These are phyloP conservation scores for Zeus faber DNA, from an alignment of 2,113 vertebrate genomes.

Conservation along the genomic window DNA sequence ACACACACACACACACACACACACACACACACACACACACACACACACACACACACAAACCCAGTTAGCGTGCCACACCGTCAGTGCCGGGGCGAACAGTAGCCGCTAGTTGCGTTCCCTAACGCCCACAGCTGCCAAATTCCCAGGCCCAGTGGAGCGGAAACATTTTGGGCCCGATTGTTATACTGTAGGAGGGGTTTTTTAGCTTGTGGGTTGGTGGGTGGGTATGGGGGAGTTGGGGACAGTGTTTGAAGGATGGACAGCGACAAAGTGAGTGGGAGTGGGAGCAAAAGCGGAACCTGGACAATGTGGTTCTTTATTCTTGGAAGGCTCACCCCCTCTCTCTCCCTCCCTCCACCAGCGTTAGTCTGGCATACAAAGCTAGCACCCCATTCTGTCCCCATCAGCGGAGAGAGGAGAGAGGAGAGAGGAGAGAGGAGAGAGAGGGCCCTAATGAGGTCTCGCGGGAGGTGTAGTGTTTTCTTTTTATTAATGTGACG, in stretches of 20 bases:
- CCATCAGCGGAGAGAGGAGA: constrained; percentile 6
- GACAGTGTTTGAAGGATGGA: no score
- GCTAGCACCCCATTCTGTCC: constrained; percentile 36
- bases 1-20: no score
- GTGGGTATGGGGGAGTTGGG: not conserved
- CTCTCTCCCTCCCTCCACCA: not conserved
- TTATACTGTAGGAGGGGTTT: constrained; percentile 31
- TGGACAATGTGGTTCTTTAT: constrained; percentile 53
- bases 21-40: no score
- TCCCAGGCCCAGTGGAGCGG: constrained; percentile 43
- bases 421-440: constrained; percentile 1
- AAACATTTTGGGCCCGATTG: constrained; percentile 27
- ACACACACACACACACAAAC: no score
- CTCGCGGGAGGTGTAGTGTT: constrained; percentile 49
- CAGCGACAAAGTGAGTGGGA: constrained; percentile 35
- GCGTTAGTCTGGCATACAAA: constrained; percentile 24
- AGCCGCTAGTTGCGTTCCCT: constrained; percentile 1
- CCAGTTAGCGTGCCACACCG: no score
- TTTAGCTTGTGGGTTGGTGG: not conserved
- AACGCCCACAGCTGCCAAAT: constrained; percentile 40
- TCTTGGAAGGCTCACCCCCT: constrained; percentile 3
- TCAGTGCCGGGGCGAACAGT: no score
- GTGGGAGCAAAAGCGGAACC: constrained; percentile 24
- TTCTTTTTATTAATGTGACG: constrained; percentile 38
- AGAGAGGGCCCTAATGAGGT: constrained; percentile 49